These are phyloP conservation scores for Cantharis flavilabris DNA, from an alignment of 2,888 invertebrate species.

Conservation along the genomic window DNA sequence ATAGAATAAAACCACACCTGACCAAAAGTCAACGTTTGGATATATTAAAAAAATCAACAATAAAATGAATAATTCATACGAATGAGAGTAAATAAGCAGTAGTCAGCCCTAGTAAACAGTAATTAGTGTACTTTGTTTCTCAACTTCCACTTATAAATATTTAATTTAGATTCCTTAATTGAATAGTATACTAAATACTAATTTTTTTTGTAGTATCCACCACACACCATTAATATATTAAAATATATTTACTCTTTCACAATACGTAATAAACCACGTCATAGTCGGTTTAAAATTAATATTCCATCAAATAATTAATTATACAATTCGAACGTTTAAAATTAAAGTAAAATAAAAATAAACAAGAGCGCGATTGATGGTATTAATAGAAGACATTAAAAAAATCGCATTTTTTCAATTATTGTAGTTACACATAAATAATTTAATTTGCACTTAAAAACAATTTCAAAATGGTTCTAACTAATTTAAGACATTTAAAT, in stretches of 20 bases:
- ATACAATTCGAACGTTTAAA: background rate
- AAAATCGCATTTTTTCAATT: background rate
- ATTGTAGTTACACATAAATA: background rate
- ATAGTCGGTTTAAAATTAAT: background rate
- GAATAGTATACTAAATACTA: background rate
- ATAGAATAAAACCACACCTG: background rate
- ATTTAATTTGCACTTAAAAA: background rate
- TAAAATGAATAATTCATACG: background rate
- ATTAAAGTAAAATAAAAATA: background rate
- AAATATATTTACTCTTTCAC: background rate
- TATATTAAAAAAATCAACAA: background rate
- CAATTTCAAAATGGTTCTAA: background rate
- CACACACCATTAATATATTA: background rate
- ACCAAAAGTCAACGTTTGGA: background rate
- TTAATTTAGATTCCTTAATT: background rate
- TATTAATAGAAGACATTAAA: background rate
- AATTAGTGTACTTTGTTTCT: background rate
- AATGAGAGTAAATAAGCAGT: background rate
- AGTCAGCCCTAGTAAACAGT: background rate
- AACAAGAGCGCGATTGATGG: background rate
- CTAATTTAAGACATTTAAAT: constrained; percentile 8
- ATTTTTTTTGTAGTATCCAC: background rate
- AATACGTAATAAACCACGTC: background rate
- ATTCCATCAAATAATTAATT: background rate
- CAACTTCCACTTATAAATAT: background rate